Percentiles rank a stretch among this genome's conserved stretches.
These are phyloP conservation scores for Penaeus indicus DNA, from an alignment of 1,140 invertebrate genomes.

Conservation along the genomic window DNA sequence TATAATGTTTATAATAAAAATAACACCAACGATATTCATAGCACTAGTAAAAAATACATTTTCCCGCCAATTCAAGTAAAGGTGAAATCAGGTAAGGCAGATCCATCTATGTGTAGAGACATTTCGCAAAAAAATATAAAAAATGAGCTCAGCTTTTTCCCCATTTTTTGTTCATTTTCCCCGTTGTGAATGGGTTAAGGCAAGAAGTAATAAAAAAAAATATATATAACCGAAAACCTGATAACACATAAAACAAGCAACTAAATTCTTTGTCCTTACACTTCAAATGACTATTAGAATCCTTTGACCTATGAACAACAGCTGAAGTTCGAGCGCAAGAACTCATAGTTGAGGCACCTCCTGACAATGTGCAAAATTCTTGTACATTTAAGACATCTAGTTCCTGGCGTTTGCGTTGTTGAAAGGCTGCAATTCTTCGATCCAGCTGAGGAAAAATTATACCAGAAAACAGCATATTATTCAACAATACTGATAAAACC, in stretches of 20 bases:
- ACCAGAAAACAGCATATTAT: too few relatives aligned
- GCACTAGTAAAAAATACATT: too few relatives aligned
- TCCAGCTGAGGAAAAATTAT: slow-evolving; percentile 21
- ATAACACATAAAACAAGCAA: background rate
- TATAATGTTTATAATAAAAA: too few relatives aligned
- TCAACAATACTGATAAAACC: too few relatives aligned
- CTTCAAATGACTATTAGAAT: slow-evolving; percentile 49
- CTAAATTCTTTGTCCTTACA: slow-evolving; percentile 1
- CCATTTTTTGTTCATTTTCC: too few relatives aligned
- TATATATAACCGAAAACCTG: background rate
- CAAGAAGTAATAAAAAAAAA: background rate
- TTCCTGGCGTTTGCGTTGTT: slow-evolving; percentile 47
- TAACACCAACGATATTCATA: too few relatives aligned
- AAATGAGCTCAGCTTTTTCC: too few relatives aligned
- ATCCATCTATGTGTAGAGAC: too few relatives aligned
- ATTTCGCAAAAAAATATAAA: too few relatives aligned
- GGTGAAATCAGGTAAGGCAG: too few relatives aligned
- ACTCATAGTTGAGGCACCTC: slow-evolving; percentile 25
- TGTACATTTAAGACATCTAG: slow-evolving; percentile 55
- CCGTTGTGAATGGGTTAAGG: too few relatives aligned
- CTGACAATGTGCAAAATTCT: slow-evolving; percentile 46
- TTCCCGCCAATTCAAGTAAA: too few relatives aligned
- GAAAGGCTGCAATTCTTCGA: slow-evolving; percentile 54
- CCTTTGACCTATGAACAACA: slow-evolving; percentile 55
- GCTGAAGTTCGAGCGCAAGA: slow-evolving; percentile 53